These are phyloP conservation scores for Tapirus indicus DNA, from an alignment of 2,797 vertebrate genomes.

Conservation along the genomic window DNA sequence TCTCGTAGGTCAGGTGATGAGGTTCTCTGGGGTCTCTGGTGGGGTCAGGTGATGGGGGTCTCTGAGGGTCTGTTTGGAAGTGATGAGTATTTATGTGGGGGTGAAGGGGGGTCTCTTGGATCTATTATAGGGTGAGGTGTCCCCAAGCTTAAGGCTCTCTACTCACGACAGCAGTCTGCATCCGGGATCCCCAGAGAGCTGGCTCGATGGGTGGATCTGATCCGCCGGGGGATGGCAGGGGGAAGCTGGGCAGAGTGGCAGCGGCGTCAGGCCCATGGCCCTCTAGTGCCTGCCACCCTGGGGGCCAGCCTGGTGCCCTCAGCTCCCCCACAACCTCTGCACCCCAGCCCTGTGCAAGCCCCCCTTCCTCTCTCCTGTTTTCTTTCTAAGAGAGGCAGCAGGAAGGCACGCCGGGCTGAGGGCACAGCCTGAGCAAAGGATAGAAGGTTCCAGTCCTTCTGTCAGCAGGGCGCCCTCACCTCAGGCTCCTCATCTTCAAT, in stretches of 20 bases:
- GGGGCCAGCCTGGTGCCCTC: background rate
- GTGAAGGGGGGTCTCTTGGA: background rate
- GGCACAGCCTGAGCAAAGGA: background rate
- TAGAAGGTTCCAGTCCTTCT: background rate
- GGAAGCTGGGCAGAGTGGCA: slow-evolving; percentile 69
- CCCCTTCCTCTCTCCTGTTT: background rate
- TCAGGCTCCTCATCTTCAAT: slow-evolving; percentile 93
- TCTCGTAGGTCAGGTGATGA: background rate
- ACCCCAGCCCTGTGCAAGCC: too few species aligned
- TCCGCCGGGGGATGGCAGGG: slow-evolving; percentile 90
- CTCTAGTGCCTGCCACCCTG: background rate
- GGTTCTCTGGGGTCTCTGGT: background rate
- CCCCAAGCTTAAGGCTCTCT: background rate
- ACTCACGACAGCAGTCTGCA: slow-evolving; percentile 91
- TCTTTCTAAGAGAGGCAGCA: background rate
- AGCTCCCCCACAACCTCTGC: background rate
- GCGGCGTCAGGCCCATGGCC: background rate
- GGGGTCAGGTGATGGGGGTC: background rate
- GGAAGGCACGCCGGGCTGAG: background rate
- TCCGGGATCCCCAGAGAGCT: slow-evolving; percentile 89
- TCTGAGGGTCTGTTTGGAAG: background rate
- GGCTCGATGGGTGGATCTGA: slow-evolving; percentile 93
- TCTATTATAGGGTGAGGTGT: background rate
- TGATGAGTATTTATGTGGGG: background rate
- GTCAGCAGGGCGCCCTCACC: slow-evolving; percentile 81